Evolutionary conservation across 2,888 invertebrate species (phyloP).

Genomic region (Nasonovia ribisnigri): DNA sequence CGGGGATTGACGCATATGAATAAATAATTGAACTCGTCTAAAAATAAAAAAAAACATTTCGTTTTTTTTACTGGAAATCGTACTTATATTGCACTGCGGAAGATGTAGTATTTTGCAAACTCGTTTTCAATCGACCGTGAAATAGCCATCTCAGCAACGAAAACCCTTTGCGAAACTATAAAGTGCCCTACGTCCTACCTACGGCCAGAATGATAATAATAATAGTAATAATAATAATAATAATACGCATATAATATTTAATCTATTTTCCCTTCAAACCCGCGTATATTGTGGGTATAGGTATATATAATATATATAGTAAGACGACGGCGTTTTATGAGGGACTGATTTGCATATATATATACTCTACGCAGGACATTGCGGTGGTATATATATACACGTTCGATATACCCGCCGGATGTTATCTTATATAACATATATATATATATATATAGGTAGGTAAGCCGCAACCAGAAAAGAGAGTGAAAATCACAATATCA

Average conservation of each 20-base stretch:
- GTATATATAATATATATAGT: neutral
- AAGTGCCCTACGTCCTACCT: neutral
- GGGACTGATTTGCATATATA: slow-evolving; percentile 45
- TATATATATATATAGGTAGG: neutral
- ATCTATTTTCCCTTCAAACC: slow-evolving; percentile 20
- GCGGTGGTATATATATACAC: neutral
- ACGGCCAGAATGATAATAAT: neutral
- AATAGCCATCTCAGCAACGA: neutral
- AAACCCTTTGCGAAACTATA: neutral
- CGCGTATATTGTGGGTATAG: neutral
- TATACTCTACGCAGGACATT: neutral
- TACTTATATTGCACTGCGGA: neutral
- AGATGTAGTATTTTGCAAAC: neutral
- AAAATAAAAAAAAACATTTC: neutral
- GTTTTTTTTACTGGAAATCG: neutral
- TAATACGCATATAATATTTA: neutral
- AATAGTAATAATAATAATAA: neutral
- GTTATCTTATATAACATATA: neutral
- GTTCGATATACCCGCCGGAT: slow-evolving; percentile 15
- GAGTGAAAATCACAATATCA: slow-evolving; percentile 26
- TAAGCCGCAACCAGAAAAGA: neutral
- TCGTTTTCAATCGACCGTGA: neutral
- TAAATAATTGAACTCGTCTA: neutral
- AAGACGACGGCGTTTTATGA: neutral
- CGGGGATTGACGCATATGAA: neutral